Base-by-base conservation (phyloP, 1,140 invertebrate genomes). In the Eumaeus atala region DNA sequence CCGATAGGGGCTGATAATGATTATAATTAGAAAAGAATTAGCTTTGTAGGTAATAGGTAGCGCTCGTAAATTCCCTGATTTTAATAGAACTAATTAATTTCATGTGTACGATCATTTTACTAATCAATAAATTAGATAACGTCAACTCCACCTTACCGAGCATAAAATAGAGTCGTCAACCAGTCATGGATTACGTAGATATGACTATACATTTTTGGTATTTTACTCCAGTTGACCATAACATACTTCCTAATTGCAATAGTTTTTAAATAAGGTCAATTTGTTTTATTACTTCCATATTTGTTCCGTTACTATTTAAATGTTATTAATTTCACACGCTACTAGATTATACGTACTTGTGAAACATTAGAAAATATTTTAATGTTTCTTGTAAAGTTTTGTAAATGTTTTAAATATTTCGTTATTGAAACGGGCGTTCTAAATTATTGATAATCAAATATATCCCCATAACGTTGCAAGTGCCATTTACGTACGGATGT, bases 401-500 rank as follows among this genome's bases (percentile, higher is more conserved):
- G 21, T 28, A 28, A 28, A 40, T 44, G 16, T 44, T 16, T 16
- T 1, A 17, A 7, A 9, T 16, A 9, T 17, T 12, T 3, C 5
- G 38, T 44, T 44, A 44, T 28, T 28, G 21, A 44, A 44, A 44
- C 34, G 1, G 8, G 11, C 40, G 14, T 44, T 16, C 51, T 52
- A 47, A 47, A 62, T 33, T 59, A 51, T 64, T 58, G 36, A 48
- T 37, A 52, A 59, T 40, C 54, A 56, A 59, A 63, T 63, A 64
- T 59, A 61, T 58, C 59, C 57, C 65, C 62, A 67, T 68, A 66
- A 74, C 67, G 70, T 62, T 61, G 65, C 67, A 66, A 82, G 75
- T 80, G 77, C 69, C 72, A 76, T 75, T 78, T 75, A 71, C 59
- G 71, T 69, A 62, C 70, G 77, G 67, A 62, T 67, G 67, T 70